Evolutionary conservation across 2,797 vertebrate genomes (phyloP).

Genomic region (Tapirus indicus): DNA sequence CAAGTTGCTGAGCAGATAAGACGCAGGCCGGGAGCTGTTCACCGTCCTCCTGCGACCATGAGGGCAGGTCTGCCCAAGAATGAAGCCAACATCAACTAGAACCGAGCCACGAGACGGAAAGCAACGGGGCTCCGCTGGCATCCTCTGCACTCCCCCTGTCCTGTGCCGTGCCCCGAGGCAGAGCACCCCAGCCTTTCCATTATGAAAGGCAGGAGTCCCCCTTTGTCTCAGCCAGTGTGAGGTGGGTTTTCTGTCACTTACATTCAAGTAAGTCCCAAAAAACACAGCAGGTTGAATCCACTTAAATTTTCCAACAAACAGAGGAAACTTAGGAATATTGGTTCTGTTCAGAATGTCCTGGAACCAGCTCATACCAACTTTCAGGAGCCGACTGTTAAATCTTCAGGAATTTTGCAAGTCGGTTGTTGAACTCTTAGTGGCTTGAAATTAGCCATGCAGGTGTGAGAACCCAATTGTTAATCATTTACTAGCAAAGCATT

Average conservation of each 20-base stretch:
- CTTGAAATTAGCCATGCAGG: background rate
- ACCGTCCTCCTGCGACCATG: background rate
- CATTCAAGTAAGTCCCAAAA: background rate
- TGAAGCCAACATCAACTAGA: background rate
- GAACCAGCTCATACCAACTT: background rate
- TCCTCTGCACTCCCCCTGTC: fast-evolving
- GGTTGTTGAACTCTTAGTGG: background rate
- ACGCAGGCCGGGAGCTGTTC: background rate
- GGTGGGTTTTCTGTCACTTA: background rate
- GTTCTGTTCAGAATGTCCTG: too few relatives aligned
- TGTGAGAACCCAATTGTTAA: background rate
- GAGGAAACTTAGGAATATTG: fast-evolving
- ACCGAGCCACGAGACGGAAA: too few relatives aligned
- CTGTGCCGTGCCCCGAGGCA: background rate
- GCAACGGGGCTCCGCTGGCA: fast-evolving
- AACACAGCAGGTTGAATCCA: fast-evolving
- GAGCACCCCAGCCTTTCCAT: fast-evolving
- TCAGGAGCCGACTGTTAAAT: background rate
- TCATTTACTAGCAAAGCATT: too few relatives aligned
- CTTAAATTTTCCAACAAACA: background rate
- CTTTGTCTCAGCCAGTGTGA: background rate
- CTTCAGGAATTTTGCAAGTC: background rate
- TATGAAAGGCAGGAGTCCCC: fast-evolving
- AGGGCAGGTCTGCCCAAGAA: background rate
- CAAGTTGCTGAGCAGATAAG: fast-evolving